A percentile compares a stretch with the other conserved stretches of the same genome.
These are phyloP conservation scores for Kryptolebias ocellatus DNA, from an alignment of 2,797 vertebrate species.

Conservation along the genomic window DNA sequence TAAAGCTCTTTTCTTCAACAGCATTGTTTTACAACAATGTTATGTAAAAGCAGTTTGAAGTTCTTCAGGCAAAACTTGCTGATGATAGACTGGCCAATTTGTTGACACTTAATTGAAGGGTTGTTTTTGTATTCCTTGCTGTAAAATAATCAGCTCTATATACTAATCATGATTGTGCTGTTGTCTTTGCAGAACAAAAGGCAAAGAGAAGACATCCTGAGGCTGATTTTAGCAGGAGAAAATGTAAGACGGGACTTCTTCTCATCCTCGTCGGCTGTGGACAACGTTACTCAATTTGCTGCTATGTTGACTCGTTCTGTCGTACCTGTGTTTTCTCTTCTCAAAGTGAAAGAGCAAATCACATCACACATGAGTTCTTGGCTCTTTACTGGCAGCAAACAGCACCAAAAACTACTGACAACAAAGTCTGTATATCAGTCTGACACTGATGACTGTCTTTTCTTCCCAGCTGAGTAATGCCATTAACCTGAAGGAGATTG, in stretches of 20 bases:
- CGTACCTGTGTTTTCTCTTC: conserved; percentile 25
- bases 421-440: conserved; percentile 2
- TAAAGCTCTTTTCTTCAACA: no score
- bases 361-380: conserved; percentile 2
- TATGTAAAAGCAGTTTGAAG: no score
- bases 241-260: conserved; percentile 73
- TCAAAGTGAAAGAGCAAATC: conserved; percentile 7
- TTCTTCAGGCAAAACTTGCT: no score
- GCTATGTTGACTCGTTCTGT: conserved; percentile 12
- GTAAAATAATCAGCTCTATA: neutral
- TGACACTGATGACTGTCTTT: conserved; percentile 17
- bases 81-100: neutral
- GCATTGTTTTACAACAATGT: no score
- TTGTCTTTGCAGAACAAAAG: conserved; percentile 66
- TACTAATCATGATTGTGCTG: neutral
- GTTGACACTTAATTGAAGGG: neutral
- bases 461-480: conserved; percentile 79
- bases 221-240: conserved; percentile 83
- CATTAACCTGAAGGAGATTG: conserved; percentile 83
- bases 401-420: neutral
- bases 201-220: conserved; percentile 84
- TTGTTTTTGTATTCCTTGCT: neutral
- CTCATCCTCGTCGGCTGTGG: neutral
- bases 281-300: conserved; percentile 2
- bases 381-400: conserved; percentile 13